Base-by-base conservation (phyloP, 2,797 vertebrate species). In the Lophius americanus region DNA sequence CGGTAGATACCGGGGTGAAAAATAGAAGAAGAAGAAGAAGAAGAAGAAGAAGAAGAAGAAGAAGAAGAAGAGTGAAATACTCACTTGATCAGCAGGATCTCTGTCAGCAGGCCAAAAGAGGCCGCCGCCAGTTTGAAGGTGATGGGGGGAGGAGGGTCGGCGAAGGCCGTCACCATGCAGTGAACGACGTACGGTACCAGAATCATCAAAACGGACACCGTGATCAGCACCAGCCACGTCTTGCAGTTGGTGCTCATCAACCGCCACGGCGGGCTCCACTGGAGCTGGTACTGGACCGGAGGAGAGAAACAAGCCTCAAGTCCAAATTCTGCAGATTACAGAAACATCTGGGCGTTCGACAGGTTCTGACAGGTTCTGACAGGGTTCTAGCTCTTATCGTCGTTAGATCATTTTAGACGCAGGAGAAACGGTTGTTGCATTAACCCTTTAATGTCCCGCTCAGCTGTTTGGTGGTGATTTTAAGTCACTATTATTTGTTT, bases 61-160 rank as follows among this genome's bases (percentile, higher is more conserved):
- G 23, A 23, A 2, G 23, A 23, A 23, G 12, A 36, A 48, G 43
- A 37, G 12, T 9, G 4, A 61, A 73, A 67, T 13, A 90, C 90
- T 93, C 80, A 83, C 89, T 89, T 85, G 68, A 92, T 69, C 36
- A 87, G 79, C 64, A 94, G 87, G 64, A 90, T 86, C 66, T 90
- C 86, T 1, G 84, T 49, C 41, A 87, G 42, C 7, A 75, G 1
- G 5, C 85, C 68, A 3, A 91, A 93, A 44, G 82, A 83, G 72
- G 82, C 51, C 1, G 91, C 87, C 47, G 85, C 91, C 60, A 89
- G 5, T 47, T 84, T 84, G 68, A 91, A 89, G 53, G 79, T 1
- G 5, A 37, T 6, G 35, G 83, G 83, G 37, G 91, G 88, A 10
- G 85, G 76, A 12, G 84, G 71, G 72, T 75, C 73, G 52, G 61